Evolutionary conservation across 2,888 invertebrate species (phyloP), one percentile per base, ranked within the genome.

Genomic region (Orchesellides sinensis): DNA sequence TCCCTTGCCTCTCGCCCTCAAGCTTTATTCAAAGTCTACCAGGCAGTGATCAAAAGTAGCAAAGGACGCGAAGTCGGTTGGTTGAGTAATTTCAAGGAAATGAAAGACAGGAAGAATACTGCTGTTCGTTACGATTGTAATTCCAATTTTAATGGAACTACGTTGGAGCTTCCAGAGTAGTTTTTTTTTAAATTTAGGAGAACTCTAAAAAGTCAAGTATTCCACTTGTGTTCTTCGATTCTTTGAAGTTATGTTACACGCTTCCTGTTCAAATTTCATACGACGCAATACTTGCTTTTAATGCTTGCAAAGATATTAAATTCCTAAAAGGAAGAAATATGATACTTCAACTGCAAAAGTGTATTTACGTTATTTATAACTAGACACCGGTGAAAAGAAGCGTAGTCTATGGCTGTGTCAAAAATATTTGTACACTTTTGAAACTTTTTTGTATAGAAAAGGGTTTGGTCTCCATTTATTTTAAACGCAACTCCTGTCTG

Each of bases 401-500:
- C 12, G 35, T 35, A 35, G 12, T 35, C 6, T 35, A 35, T 12
- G 5, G 35, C 35, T 35, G 12, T 35, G 35, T n/a, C n/a, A n/a
- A n/a, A 47, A 47, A 47, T 47, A 4, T 47, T n/a, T 6, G 8
- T 32, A 10, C 32, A 5, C 21, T 54, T 54, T 23, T 14, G 5
- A 54, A n/a, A 17, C 23, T 54, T 23, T 61, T 61, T 61, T 29
- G 25, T 47, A 25, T 47, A 47, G 32, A 72, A 72, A 27, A 45
- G 61, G 59, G 45, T 40, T 72, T 49, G 59, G 25, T 35, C 32
- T 61, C 40, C 63, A 74, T 74, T 73, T 74, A 74, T 32, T 63
- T 72, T 59, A 72, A 61, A 74, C 63, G 49, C 17, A 74, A 74
- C n/a, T 74, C 73, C 63, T 74, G 73, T 63, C 73, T 63, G 35